Base-by-base conservation (phyloP, 2,797 vertebrate species). In the Myripristis jacobus region DNA sequence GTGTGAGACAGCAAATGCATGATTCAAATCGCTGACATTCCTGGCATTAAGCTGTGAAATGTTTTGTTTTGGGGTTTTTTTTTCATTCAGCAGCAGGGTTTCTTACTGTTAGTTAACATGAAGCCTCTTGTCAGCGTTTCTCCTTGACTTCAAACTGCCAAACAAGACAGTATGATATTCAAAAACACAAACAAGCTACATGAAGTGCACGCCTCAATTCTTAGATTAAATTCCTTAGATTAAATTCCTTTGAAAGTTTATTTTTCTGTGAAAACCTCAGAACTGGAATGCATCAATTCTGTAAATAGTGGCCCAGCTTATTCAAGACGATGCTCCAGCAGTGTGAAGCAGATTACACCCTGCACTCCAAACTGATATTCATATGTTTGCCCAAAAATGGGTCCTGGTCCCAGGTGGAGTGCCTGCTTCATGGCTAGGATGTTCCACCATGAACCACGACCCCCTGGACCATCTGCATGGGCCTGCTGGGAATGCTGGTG, bases 341-440 rank as follows among this genome's bases (percentile, higher is more conserved):
- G n/a, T n/a, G n/a, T n/a, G n/a, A n/a, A n/a, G n/a, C n/a, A n/a
- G n/a, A n/a, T n/a, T n/a, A n/a, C n/a, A n/a, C n/a, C n/a, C n/a
- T n/a, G n/a, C n/a, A n/a, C n/a, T n/a, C n/a, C n/a, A n/a, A n/a
- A n/a, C n/a, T n/a, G n/a, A n/a, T n/a, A n/a, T n/a, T n/a, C n/a
- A n/a, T n/a, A n/a, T n/a, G n/a, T 0, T 89, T 96, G 86, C 95
- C 97, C 70, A 99, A 99, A 87, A 99, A 99, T 0, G 98, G 98
- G 29, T 98, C 98, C 65, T 99, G 97, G 98, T 94, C 96, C 70
- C 91, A 95, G 62, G 96, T 98, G 59, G 87, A 94, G 70, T 93
- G 89, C 77, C 94, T 99, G 88, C 87, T 98, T 70, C 94, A 46
- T 18, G 83, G 80, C 69, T 86, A 59, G 16, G 82, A 81, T 29